Conservation (phyloP, 30 jellyfish, hydroid and myxozoan genomes). For the Aurelia sp. region DNA sequence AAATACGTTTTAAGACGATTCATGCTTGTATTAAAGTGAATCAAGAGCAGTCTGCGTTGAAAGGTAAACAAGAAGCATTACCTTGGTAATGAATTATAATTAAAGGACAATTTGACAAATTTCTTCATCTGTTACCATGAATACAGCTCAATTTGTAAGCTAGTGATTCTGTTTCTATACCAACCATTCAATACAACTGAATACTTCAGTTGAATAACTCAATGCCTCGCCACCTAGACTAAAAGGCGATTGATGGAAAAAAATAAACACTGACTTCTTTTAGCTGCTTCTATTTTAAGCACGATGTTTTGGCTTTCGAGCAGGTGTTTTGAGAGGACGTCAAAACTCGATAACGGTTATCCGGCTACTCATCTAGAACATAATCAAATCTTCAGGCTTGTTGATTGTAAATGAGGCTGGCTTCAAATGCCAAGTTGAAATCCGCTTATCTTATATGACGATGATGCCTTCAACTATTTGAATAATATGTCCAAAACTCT, state of each 20-base stretch:
- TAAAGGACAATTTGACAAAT: background rate
- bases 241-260: background rate
- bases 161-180: background rate
- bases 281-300: constrained; percentile 5
- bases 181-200: background rate
- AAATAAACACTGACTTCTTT: background rate
- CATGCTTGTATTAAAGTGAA: too few species aligned
- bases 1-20: too few species aligned
- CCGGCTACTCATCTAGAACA: too few species aligned
- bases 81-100: background rate
- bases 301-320: background rate
- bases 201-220: background rate
- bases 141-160: background rate
- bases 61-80: background rate
- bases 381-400: too few species aligned
- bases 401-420: too few species aligned
- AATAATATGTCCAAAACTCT: too few species aligned
- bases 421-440: too few species aligned
- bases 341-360: too few species aligned
- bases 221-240: background rate
- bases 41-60: background rate
- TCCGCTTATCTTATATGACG: too few species aligned
- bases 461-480: too few species aligned
- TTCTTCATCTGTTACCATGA: constrained; percentile 24
- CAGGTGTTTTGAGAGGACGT: too few species aligned